phyloP scores from a whole-genome alignment of 64 coral and sea anemone genomes.

The Platygyra sinensis region DNA sequence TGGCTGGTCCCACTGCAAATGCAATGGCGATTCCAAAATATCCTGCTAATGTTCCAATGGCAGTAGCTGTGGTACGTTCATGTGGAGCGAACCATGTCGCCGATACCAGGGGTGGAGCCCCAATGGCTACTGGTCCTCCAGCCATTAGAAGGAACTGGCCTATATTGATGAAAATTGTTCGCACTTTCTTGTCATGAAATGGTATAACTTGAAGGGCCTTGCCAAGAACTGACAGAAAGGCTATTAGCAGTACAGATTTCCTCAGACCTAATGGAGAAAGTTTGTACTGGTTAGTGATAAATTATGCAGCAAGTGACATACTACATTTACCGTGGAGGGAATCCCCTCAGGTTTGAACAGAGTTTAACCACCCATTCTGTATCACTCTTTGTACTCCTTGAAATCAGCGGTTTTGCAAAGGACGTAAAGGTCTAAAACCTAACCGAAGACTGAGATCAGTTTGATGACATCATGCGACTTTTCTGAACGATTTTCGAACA shows the following conservation, averaged over 20 bases:
- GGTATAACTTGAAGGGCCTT: conserved; percentile 71
- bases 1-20: conserved; percentile 68
- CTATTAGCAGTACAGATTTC: conserved; percentile 44
- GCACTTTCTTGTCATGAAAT: background rate
- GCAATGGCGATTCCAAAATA: conserved; percentile 57
- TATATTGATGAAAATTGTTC: conserved; percentile 59
- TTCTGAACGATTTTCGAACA: too few species aligned
- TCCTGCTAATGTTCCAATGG: conserved; percentile 42
- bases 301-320: too few species aligned
- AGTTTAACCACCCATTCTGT: too few species aligned
- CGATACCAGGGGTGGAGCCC: conserved; percentile 65
- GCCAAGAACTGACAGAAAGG: conserved; percentile 37
- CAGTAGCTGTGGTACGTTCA: conserved; percentile 80
- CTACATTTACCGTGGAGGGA: too few species aligned
- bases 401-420: too few species aligned
- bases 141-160: conserved; percentile 73
- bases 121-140: conserved; percentile 59
- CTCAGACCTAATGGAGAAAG: conserved; percentile 51
- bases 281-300: background rate
- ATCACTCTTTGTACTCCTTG: too few species aligned
- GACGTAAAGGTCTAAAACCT: too few species aligned
- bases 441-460: too few species aligned
- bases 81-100: conserved; percentile 72
- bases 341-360: too few species aligned
- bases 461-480: too few species aligned